These are phyloP conservation scores for Eupithecia dodoneata DNA, from an alignment of 2,888 invertebrate genomes.

Conservation along the genomic window DNA sequence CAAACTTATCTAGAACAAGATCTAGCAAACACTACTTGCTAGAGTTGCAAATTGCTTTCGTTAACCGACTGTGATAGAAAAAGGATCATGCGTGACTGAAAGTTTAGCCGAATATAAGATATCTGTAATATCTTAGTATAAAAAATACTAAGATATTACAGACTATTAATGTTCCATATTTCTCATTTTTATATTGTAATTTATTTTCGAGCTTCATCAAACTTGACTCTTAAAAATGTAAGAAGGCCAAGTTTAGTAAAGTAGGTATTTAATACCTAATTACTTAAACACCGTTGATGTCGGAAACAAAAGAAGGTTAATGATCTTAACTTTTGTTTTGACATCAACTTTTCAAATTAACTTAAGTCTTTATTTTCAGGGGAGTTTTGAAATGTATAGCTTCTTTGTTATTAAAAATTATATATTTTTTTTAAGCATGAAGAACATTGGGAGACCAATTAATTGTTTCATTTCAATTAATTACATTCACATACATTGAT, in stretches of 20 bases:
- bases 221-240: neutral
- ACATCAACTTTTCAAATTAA: neutral
- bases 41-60: conserved; percentile 49
- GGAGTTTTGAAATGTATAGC: neutral
- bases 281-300: neutral
- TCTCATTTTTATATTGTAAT: neutral
- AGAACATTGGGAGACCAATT: neutral
- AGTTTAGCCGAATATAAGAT: conserved; percentile 15
- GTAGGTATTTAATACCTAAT: neutral
- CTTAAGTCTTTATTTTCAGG: neutral
- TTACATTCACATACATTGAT: neutral
- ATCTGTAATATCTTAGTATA: neutral
- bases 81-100: conserved; percentile 44
- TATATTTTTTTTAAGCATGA: neutral
- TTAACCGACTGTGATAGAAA: conserved; percentile 37
- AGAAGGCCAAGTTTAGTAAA: too few relatives aligned
- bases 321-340: neutral
- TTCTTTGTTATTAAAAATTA: neutral
- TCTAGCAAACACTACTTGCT: conserved; percentile 51
- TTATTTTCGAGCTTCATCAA: neutral
- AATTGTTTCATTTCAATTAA: neutral
- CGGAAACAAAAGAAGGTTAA: conserved; percentile 7
- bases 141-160: too few relatives aligned
- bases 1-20: conserved; percentile 72
- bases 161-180: neutral